Percentiles rank a stretch among this genome's conserved stretches.
phyloP scores from a whole-genome alignment of 2,888 invertebrate genomes.

The Linyphia triangularis region DNA sequence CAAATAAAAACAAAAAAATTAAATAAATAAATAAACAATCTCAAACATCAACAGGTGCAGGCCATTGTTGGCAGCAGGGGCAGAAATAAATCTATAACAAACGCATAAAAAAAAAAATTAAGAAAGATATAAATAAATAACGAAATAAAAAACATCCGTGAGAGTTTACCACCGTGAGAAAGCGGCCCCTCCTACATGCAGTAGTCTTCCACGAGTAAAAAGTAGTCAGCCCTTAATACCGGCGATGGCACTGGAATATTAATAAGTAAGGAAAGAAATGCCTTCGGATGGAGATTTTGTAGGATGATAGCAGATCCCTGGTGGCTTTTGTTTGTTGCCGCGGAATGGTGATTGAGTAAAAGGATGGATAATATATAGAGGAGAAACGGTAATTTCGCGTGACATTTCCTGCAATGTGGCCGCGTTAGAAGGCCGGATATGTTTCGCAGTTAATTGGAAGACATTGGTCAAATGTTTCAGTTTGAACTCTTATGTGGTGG shows the following conservation, averaged over 20 bases:
- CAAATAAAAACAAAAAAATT: conserved; percentile 18
- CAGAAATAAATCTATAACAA: conserved; percentile 26
- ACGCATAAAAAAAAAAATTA: conserved; percentile 18
- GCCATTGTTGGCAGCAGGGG: conserved; percentile 28
- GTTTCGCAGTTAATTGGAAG: not conserved
- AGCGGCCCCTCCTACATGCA: conserved; percentile 66
- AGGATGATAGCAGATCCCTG: conserved; percentile 44
- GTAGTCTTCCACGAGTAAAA: not conserved
- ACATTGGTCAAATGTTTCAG: not conserved
- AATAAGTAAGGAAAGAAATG: conserved; percentile 46
- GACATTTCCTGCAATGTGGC: not conserved
- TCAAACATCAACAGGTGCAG: conserved; percentile 56
- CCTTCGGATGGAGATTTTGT: conserved; percentile 20
- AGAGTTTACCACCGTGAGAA: conserved; percentile 69
- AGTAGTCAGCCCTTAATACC: conserved; percentile 16
- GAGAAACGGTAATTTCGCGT: not conserved
- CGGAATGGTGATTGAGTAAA: not conserved
- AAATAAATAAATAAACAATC: not conserved
- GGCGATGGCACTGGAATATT: conserved; percentile 61
- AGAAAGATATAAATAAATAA: not conserved
- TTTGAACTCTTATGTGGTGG: not conserved
- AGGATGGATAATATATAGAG: not conserved
- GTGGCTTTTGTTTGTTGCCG: conserved; percentile 9
- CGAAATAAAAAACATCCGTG: conserved; percentile 33
- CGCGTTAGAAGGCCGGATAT: not conserved